Base-by-base conservation (phyloP, 2,797 vertebrate species). In the Lutjanus campechanus region DNA sequence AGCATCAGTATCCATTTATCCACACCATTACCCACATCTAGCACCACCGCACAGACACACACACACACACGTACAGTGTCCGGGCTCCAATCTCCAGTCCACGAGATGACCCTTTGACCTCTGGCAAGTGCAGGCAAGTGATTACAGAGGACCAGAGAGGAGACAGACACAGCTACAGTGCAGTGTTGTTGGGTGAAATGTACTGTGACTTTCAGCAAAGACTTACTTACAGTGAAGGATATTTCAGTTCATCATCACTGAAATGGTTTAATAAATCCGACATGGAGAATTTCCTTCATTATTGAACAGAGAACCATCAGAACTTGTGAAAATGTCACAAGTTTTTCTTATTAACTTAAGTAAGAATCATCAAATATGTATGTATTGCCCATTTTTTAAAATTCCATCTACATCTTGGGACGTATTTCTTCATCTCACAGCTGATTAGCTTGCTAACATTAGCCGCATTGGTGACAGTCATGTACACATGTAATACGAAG, bases 1-100 rank as follows among this genome's bases (percentile, higher is more conserved):
- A 87, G 72, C 91, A 91, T 92, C 89, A 85, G 84, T 84, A 86
- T 89, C 91, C 81, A 94, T 95, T 94, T 94, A 87, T 91, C 88
- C 85, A 88, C 81, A 83, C 85, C 89, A 93, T 94, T 94, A 94
- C 80, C 80, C 83, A 43, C 89, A 87, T 88, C 85, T 66, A 53
- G 74, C 87, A 69, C 43, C 63, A 65, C 4, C 64, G 25, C 44
- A 46, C 54, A 54, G 71, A 81, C 69, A 22, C 65, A 76, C 62
- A 71, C 29, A 40, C 25, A 25, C 25, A 25, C 25, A 25, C n/a
- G n/a, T 73, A 62, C 70, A 76, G 49, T 79, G 69, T 68, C 46
- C 59, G 61, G 49, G 29, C 74, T 72, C 71, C 73, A 69, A 63
- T 88, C 82, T 84, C 29, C 60, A 11, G 56, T 49, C 54, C 51